Percentiles rank a stretch among this genome's conserved stretches.
Evolutionary conservation across 30 jellyfish, hydroid and myxozoan genomes (phyloP).

Genomic region (Morbakka virulenta): DNA sequence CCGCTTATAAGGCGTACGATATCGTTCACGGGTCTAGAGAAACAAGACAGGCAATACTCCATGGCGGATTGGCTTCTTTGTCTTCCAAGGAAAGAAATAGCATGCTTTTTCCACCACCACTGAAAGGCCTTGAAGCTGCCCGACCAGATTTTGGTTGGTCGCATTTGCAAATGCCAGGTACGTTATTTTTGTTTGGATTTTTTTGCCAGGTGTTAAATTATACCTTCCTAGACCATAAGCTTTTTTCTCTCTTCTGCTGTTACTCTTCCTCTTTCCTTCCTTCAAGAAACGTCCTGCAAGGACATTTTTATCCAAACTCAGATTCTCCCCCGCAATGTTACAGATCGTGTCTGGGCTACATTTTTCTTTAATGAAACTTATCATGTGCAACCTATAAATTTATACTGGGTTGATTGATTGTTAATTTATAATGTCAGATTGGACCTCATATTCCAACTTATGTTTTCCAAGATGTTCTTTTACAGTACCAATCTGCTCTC

Average conservation of each 20-base stretch:
- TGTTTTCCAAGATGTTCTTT: no score
- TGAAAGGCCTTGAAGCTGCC: slow-evolving; percentile 80
- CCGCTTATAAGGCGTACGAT: slow-evolving; percentile 62
- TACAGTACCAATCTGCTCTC: no score
- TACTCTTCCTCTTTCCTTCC: neutral
- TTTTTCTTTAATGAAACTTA: no score
- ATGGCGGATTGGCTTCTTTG: slow-evolving; percentile 25
- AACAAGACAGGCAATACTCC: slow-evolving; percentile 16
- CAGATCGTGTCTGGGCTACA: no score
- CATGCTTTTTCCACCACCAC: slow-evolving; percentile 56
- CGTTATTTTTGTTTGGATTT: neutral
- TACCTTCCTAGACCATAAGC: no score
- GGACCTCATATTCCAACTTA: no score
- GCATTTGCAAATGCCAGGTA: slow-evolving; percentile 79
- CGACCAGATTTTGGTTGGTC: slow-evolving; percentile 93
- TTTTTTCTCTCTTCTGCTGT: neutral
- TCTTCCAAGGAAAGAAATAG: slow-evolving; percentile 7
- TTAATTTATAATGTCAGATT: no score
- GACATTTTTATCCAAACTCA: no score
- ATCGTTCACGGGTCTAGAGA: slow-evolving; percentile 63
- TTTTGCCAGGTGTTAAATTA: no score
- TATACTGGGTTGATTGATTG: no score
- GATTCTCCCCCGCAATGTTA: no score
- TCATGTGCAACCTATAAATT: no score
- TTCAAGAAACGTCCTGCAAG: neutral